Evolutionary conservation across 2,888 invertebrate genomes (phyloP).

Genomic region (Laspeyria flexula): DNA sequence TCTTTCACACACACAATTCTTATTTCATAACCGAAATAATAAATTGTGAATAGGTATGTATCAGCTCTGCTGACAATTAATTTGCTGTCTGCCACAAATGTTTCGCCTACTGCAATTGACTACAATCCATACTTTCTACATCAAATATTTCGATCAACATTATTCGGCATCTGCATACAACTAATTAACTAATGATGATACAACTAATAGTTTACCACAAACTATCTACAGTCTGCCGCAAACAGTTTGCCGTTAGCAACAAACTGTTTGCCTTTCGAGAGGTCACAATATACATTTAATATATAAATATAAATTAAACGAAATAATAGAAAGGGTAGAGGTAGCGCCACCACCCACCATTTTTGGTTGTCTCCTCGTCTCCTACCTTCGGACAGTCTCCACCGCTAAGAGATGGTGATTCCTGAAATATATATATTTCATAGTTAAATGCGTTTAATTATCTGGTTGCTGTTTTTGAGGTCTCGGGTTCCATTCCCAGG

Average conservation of each 20-base stretch:
- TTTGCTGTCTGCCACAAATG: too few species aligned
- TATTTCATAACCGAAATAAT: too few species aligned
- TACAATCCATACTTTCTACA: too few species aligned
- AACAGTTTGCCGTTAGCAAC: neutral
- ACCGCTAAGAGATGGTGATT: constrained; percentile 1
- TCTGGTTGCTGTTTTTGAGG: too few species aligned
- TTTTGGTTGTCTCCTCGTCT: constrained; percentile 42
- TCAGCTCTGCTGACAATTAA: too few species aligned
- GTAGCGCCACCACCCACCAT: constrained; percentile 83
- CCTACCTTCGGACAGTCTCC: constrained; percentile 23
- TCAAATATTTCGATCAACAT: too few species aligned
- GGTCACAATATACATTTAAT: neutral
- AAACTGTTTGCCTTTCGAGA: constrained; percentile 1
- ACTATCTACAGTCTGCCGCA: neutral
- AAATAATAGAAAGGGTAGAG: constrained; percentile 87
- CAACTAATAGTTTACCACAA: neutral
- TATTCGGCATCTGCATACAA: too few species aligned
- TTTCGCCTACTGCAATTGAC: too few species aligned
- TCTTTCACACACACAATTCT: too few species aligned
- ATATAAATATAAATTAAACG: constrained; percentile 35
- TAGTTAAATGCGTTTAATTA: neutral
- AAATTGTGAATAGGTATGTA: too few species aligned
- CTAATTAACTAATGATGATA: too few species aligned
- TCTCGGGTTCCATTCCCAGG: too few species aligned
- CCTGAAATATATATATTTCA: constrained; percentile 19